Base-by-base conservation (phyloP, 1,140 invertebrate species). In the Carcinoscorpius rotundicauda region DNA sequence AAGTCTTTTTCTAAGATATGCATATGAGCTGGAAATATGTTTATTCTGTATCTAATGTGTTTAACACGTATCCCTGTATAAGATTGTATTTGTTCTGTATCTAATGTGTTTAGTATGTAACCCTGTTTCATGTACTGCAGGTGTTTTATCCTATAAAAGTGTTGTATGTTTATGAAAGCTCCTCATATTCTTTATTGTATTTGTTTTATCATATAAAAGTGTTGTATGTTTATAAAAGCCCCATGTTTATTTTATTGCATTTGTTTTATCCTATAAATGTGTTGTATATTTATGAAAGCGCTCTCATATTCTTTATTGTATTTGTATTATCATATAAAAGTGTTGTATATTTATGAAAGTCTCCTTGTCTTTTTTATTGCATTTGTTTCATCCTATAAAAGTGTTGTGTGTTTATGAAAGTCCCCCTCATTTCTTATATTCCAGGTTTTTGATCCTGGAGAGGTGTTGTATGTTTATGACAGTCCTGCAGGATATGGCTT, bases 391-490 rank as follows among this genome's bases (percentile, higher is more conserved):
- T 59, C 10, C 5, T 48, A 60, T n/a, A 60, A 5, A 51, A 49
- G 4, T 50, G 3, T 11, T 49, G 53, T 55, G 1, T 8, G n/a
- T 55, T 55, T 55, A 55, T 55, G 6, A 8, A 55, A 8, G 53
- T 6, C 6, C n/a, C n/a, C 62, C 64, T 68, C 71, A 67, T 69
- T 63, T 71, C 69, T 63, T 74, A 64, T 71, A 48, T 76, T 77
- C 3, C 72, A 89, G 87, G 82, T 84, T 49, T 94, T 94, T 76
- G 92, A 95, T 76, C 88, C 91, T 3, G 92, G 89, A 51, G 79
- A 87, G 75, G 91, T 96, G 0, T 75, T 94, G 2, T 95, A 96
- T 73, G 77, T 91, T 51, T 96, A 92, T 71, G 91, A 96, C 77
- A 91, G 88, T 69, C 86, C 87, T 3, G 87, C 89, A 3, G 93